phyloP scores from a whole-genome alignment of 2,113 vertebrate genomes.

The Anoura caudifer region DNA sequence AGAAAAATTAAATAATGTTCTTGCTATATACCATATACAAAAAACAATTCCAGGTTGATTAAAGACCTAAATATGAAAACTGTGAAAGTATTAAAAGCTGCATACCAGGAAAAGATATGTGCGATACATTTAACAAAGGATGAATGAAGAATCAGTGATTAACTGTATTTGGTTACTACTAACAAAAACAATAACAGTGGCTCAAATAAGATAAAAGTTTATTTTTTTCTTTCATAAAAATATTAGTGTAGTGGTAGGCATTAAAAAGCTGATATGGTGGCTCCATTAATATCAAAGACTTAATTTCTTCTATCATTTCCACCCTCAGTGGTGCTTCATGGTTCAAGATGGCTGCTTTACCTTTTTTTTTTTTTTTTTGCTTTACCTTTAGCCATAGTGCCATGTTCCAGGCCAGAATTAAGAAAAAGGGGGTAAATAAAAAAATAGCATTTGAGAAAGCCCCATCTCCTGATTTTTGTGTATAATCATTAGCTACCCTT shows the following conservation, averaged over 20 bases:
- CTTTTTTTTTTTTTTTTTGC: background rate
- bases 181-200: background rate
- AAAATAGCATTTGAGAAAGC: background rate
- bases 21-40: background rate
- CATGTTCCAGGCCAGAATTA: background rate
- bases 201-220: background rate
- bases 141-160: background rate
- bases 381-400: background rate
- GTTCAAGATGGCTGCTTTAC: background rate
- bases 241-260: background rate
- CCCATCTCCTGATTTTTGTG: background rate
- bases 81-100: background rate
- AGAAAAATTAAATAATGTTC: background rate
- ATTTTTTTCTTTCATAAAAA: slow-evolving; percentile 17
- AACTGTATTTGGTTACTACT: background rate
- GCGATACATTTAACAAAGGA: background rate
- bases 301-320: background rate
- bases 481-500: background rate
- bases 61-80: background rate
- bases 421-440: background rate
- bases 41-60: background rate
- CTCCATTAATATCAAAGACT: background rate
- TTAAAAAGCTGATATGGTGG: background rate
- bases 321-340: background rate
- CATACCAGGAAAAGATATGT: background rate